These are phyloP conservation scores for Holacanthus passer DNA, from an alignment of 2,113 vertebrate species.

Conservation along the genomic window DNA sequence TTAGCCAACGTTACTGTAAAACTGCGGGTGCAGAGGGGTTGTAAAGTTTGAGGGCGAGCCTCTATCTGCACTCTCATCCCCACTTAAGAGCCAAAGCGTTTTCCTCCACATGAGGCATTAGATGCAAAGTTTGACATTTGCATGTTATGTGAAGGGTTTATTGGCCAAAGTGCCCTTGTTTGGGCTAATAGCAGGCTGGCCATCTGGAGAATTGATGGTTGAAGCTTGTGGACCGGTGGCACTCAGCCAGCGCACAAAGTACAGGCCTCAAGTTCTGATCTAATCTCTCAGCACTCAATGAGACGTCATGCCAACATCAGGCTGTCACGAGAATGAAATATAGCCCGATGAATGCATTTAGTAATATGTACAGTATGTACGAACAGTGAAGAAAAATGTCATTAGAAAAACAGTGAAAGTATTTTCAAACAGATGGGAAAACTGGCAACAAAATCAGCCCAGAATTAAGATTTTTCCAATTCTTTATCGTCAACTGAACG, in stretches of 20 bases:
- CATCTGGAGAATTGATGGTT: slow-evolving; percentile 35
- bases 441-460: not conserved
- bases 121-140: slow-evolving; percentile 63
- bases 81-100: slow-evolving; percentile 60
- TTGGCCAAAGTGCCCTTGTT: slow-evolving; percentile 47
- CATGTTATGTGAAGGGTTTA: slow-evolving; percentile 43
- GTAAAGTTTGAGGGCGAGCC: slow-evolving; percentile 72
- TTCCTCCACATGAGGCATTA: slow-evolving; percentile 54
- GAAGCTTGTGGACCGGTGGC: slow-evolving; percentile 23
- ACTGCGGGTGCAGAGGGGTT: slow-evolving; percentile 65
- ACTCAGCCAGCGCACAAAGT: slow-evolving; percentile 34
- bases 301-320: slow-evolving; percentile 29
- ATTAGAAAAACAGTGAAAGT: not conserved
- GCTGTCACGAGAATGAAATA: slow-evolving; percentile 24
- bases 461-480: not conserved
- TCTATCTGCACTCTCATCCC: slow-evolving; percentile 63
- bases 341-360: slow-evolving; percentile 6
- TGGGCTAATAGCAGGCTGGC: slow-evolving; percentile 34
- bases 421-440: not conserved
- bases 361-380: slow-evolving; percentile 8
- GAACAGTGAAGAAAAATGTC: not conserved
- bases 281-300: slow-evolving; percentile 33
- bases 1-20: slow-evolving; percentile 68
- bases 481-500: not conserved
- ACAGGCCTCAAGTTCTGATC: slow-evolving; percentile 38